Evolutionary conservation across 2,113 vertebrate genomes (phyloP).

Genomic region (Spermophilus dauricus): DNA sequence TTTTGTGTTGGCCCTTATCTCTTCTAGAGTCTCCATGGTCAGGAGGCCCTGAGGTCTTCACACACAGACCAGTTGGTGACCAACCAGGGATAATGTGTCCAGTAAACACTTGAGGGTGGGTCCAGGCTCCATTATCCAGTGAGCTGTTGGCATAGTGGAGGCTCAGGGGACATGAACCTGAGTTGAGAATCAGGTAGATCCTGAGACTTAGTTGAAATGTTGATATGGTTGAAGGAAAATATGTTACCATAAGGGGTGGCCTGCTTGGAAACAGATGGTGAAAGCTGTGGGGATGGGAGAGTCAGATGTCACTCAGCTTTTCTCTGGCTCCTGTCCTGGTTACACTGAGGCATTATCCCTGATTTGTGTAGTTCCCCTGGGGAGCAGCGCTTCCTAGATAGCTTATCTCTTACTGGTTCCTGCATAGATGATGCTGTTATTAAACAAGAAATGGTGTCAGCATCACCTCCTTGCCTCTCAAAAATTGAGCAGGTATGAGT

Average conservation of each 20-base stretch:
- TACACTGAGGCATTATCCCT: neutral
- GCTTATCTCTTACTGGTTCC: too few relatives aligned
- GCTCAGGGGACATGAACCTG: neutral
- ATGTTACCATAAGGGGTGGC: neutral
- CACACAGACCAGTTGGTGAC: neutral
- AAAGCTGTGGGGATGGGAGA: neutral
- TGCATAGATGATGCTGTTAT: neutral
- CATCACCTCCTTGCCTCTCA: neutral
- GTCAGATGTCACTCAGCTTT: neutral
- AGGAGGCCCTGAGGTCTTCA: neutral
- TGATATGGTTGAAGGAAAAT: neutral
- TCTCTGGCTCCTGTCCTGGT: neutral
- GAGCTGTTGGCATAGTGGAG: neutral
- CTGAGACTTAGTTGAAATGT: neutral
- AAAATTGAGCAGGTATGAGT: neutral
- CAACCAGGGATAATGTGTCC: rapidly evolving
- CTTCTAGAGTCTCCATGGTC: neutral
- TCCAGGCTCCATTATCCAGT: neutral
- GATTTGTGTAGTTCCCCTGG: neutral
- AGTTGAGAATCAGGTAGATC: neutral
- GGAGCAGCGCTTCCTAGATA: neutral
- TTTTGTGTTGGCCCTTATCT: neutral
- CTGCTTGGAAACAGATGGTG: neutral
- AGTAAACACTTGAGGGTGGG: neutral
- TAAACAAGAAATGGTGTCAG: neutral